Base-by-base conservation (phyloP, 2,797 vertebrate species). In the Enoplosus armatus region DNA sequence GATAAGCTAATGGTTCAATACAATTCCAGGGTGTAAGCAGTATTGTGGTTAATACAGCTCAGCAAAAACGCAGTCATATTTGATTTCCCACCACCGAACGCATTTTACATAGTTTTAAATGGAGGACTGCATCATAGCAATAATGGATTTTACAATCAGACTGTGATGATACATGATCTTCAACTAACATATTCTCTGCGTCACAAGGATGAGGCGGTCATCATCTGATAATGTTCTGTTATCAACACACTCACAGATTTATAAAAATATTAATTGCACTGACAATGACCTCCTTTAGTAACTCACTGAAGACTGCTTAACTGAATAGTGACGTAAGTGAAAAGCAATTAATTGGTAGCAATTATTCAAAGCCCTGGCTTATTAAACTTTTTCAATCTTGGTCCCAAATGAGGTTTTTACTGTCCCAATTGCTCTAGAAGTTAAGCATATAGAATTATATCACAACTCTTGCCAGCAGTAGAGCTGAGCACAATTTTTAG, bases 331-430 rank as follows among this genome's bases (percentile, higher is more conserved):
- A 86, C 79, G 76, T 81, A 79, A 82, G 68, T 75, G 70, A 88
- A 89, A 88, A 87, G 79, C 80, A 90, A 88, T 93, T 90, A 90
- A 90, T 83, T 89, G 67, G 63, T 55, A 68, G 79, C 85, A 89
- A 89, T 91, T 86, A 87, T 87, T 87, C 68, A 89, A 90, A 88
- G 82, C 64, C 20, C 37, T 50, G 77, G 69, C 77, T 90, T 86
- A 86, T 88, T 91, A 90, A 90, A 89, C 47, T 33, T 84, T 83
- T 83, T 74, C 77, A 75, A 54, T 80, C 66, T 78, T 51, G 55
- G 75, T 85, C 84, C 74, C 86, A 82, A 81, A 83, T 86, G 89
- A 89, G 76, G 71, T 88, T 74, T 88, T 88, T 74, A 84, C 62
- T 74, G 71, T 80, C 66, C 84, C 79, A 86, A 45, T 79, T 85